Percentiles rank a stretch among this genome's conserved stretches.
phyloP scores from a whole-genome alignment of 1,140 invertebrate species.

The Sitodiplosis mosellana region DNA sequence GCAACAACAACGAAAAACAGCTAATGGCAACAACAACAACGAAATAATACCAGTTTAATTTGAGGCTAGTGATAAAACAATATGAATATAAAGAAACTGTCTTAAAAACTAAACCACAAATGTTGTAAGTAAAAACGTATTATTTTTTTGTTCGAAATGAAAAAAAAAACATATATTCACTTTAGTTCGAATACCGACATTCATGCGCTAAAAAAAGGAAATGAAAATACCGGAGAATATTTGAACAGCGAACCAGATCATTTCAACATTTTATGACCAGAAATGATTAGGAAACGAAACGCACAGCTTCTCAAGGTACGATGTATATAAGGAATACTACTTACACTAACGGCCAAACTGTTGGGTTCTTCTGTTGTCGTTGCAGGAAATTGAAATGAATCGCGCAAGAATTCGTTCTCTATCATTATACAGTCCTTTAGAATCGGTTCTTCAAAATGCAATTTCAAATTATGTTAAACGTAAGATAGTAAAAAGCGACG shows the following conservation, averaged over 20 bases:
- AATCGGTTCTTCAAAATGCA: constrained; percentile 16
- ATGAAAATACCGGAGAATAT: too few relatives aligned
- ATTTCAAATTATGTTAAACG: constrained; percentile 16
- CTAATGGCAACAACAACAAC: neutral
- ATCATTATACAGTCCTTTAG: constrained; percentile 19
- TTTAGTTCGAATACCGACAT: neutral
- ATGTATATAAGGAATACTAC: neutral
- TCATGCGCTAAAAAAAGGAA: neutral
- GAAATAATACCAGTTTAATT: neutral
- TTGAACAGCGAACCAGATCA: neutral
- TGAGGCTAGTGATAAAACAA: neutral
- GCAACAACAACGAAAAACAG: too few relatives aligned
- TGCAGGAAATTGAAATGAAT: constrained; percentile 18
- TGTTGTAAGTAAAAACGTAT: neutral
- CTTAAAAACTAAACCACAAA: neutral
- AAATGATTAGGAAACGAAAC: neutral
- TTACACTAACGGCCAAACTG: constrained; percentile 5
- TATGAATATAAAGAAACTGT: neutral
- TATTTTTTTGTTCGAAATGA: neutral
- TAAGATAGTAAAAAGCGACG: constrained; percentile 7
- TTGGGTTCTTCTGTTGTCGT: neutral
- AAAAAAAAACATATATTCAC: neutral
- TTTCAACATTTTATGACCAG: neutral
- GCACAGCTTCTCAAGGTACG: neutral
- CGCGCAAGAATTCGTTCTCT: constrained; percentile 21